Percentiles rank a stretch among this genome's conserved stretches.
These are phyloP conservation scores for Zosterops lateralis DNA, from an alignment of 2,113 vertebrate species.

Conservation along the genomic window DNA sequence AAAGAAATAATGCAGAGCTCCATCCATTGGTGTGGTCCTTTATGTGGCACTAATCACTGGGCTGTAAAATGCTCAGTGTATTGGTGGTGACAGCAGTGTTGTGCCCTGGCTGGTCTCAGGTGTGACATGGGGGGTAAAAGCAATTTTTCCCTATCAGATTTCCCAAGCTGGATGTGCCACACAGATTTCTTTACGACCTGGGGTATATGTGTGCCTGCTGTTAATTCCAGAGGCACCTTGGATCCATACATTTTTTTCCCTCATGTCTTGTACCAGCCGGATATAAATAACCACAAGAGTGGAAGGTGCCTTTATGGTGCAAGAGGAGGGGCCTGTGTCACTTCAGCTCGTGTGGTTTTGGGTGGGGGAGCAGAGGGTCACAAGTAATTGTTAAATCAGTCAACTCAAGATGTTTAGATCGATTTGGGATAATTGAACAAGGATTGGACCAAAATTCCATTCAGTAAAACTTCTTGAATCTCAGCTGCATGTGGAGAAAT, in stretches of 20 bases:
- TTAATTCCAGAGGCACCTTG: background rate
- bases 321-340: background rate
- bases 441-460: background rate
- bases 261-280: background rate
- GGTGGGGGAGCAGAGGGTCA: background rate
- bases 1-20: background rate
- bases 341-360: background rate
- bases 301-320: background rate
- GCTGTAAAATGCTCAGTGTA: background rate
- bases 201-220: rapidly evolving
- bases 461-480: background rate
- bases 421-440: background rate
- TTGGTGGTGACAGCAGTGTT: background rate
- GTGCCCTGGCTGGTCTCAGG: background rate
- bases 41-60: background rate
- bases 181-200: background rate
- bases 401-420: background rate
- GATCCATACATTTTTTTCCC: background rate
- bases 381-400: background rate
- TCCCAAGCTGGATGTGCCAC: background rate
- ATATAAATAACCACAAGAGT: background rate
- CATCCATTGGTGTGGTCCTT: background rate
- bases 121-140: background rate
- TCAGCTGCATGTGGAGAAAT: background rate
- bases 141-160: background rate